Evolutionary conservation across 1,140 invertebrate genomes (phyloP), one percentile per base, ranked within the genome.

Genomic region (Paracyclopina nana): DNA sequence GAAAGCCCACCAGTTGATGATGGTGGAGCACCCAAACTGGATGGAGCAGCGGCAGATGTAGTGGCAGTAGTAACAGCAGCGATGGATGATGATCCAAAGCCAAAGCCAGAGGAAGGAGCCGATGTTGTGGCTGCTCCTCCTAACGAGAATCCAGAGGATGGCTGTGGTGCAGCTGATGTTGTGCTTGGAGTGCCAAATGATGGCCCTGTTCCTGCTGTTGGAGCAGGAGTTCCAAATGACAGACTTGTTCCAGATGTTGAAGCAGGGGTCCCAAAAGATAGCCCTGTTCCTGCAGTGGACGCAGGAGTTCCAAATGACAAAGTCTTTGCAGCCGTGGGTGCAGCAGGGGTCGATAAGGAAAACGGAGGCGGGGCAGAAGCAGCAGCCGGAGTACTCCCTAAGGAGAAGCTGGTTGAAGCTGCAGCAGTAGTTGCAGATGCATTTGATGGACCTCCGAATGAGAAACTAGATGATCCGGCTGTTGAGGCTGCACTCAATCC

Each of bases 221-320:
- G 14, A 9, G 34, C 42, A 4, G 42, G 18, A 3, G 18, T 22
- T n/a, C 42, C 42, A 22, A 44, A 20, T 6, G 14, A 14, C 12
- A 12, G 14, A 44, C n/a, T 18, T 3, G 14, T n/a, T 18, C 25
- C 24, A n/a, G 42, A n/a, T 46, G 30, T 22, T 9, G 46, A 2
- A 34, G 48, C 48, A 38, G 30, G 14, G 34, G 30, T 24, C n/a
- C 44, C 44, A 46, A 46, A 46, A 27, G 44, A 46, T 9, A 46
- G 27, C 6, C 44, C 44, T 27, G 18, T 27, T 12, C 20, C 18
- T 12, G 44, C 20, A 6, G 44, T 26, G 6, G 44, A 9, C 28
- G 46, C 9, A 38, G 30, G 6, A 26, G 44, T n/a, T 6, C 27
- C 28, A 6, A 20, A 14, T 26, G 9, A 14, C 14, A 6, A 14